Base-by-base conservation (phyloP, 2,888 invertebrate species). In the Caradrina kadenii region DNA sequence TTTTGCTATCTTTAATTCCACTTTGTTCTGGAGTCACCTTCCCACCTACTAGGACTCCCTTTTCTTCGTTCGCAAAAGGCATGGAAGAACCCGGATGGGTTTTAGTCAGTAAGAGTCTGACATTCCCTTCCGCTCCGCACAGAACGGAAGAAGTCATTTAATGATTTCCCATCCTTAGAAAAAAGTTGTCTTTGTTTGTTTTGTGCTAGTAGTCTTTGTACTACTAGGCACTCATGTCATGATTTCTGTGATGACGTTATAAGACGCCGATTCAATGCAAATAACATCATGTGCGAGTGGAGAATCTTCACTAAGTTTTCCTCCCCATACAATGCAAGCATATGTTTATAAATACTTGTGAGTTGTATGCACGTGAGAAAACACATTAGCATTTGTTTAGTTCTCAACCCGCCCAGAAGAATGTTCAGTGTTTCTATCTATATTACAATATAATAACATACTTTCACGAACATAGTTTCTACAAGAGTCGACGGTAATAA, bases 241-340 rank as follows among this genome's bases (percentile, higher is more conserved):
- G 53, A 48, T 19, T 19, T 45, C 48, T 53, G 13, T 21, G 22
- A 31, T 45, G 31, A 59, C 58, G 42, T 17, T 21, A 48, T 19
- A 8, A 19, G 48, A 39, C 8, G 8, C 19, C 1, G 39, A 8
- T 58, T 60, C 21, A 50, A 60, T 31, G 7, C 66, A 60, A 26
- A 60, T 69, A 22, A 42, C 35, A 63, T 8, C 53, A 58, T 62
- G 48, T 42, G 22, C n/a, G 48, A 61, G 17, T n/a, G 22, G 54
- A 72, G 59, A 60, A 45, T 75, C 66, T 63, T 63, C 74, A 52
- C 60, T 7, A 49, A 60, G 74, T 63, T 74, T 74, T 68, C 73
- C 68, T 52, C 17, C 6, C 56, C 50, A 26, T 50, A 73, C 60
- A 73, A 73, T 66, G 39, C 17, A 31, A 6, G 26, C 35, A 11